These are phyloP conservation scores for Tillus elongatus DNA, from an alignment of 2,888 invertebrate genomes.

Conservation along the genomic window DNA sequence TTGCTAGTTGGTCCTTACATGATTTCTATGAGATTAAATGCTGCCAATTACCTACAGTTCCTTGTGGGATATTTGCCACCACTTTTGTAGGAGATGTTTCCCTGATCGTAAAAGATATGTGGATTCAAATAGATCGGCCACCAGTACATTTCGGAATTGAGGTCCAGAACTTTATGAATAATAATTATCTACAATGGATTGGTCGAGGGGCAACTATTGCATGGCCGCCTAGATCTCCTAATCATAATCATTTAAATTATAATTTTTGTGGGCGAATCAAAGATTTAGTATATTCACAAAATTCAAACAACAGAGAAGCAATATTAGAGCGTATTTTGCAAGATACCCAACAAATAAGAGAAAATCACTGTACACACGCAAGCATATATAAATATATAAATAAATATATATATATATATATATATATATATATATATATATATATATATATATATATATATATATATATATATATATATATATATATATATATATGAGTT, in stretches of 20 bases:
- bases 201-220: background rate
- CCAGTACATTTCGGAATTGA: slow-evolving; percentile 5
- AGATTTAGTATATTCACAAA: slow-evolving; percentile 2
- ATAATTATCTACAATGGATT: too few relatives aligned
- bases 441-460: too few relatives aligned
- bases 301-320: background rate
- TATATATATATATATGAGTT: too few relatives aligned
- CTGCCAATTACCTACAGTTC: slow-evolving; percentile 6
- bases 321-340: slow-evolving; percentile 1
- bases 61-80: slow-evolving; percentile 4
- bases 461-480: too few relatives aligned
- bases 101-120: slow-evolving; percentile 5
- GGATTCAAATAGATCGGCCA: slow-evolving; percentile 6
- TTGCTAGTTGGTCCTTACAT: slow-evolving; percentile 7
- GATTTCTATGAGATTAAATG: slow-evolving; percentile 5
- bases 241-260: slow-evolving; percentile 4
- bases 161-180: too few relatives aligned
- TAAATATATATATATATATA: too few relatives aligned
- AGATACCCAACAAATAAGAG: too few relatives aligned
- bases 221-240: slow-evolving; percentile 6
- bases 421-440: too few relatives aligned
- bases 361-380: too few relatives aligned
- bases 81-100: slow-evolving; percentile 6
- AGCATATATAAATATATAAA: too few relatives aligned
- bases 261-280: slow-evolving; percentile 5